A percentile compares a stretch with the other conserved stretches of the same genome.
These are phyloP conservation scores for Arrhopalites spinosus DNA, from an alignment of 2,888 invertebrate species.

Conservation along the genomic window DNA sequence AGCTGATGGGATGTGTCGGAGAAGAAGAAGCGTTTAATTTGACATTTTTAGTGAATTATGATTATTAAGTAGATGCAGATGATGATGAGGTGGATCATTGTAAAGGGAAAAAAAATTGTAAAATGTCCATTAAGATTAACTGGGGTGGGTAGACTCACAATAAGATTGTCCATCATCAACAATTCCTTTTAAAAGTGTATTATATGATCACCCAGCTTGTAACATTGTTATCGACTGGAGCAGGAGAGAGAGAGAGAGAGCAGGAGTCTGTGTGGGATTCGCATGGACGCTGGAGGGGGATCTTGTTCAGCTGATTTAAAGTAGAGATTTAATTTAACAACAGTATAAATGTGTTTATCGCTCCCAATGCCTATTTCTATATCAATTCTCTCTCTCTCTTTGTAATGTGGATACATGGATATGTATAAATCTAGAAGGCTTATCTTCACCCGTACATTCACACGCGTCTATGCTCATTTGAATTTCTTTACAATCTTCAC, in stretches of 20 bases:
- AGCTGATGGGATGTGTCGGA: neutral
- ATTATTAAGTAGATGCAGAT: neutral
- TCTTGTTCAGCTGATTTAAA: conserved; percentile 15
- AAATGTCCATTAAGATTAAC: conserved; percentile 45
- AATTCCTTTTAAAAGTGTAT: neutral
- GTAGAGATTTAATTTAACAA: conserved; percentile 24
- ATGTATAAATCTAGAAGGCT: neutral
- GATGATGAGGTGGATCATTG: conserved; percentile 38
- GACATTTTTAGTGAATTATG: conserved; percentile 28
- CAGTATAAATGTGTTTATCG: neutral
- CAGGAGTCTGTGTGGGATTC: neutral
- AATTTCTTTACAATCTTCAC: conserved; percentile 9
- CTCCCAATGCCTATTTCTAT: no score
- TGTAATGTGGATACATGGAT: no score
- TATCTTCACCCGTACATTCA: conserved; percentile 12
- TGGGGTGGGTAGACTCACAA: conserved; percentile 18
- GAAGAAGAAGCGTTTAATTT: conserved; percentile 23
- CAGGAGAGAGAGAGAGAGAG: no score
- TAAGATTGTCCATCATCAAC: conserved; percentile 1
- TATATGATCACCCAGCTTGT: no score
- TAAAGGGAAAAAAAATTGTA: conserved; percentile 38
- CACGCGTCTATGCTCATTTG: conserved; percentile 14
- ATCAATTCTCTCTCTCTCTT: no score
- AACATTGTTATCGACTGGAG: no score
- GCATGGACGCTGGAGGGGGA: neutral